Percentiles rank a stretch among this genome's conserved stretches.
phyloP scores from a whole-genome alignment of 2,888 invertebrate genomes.

The Lacanobia wlatinum region DNA sequence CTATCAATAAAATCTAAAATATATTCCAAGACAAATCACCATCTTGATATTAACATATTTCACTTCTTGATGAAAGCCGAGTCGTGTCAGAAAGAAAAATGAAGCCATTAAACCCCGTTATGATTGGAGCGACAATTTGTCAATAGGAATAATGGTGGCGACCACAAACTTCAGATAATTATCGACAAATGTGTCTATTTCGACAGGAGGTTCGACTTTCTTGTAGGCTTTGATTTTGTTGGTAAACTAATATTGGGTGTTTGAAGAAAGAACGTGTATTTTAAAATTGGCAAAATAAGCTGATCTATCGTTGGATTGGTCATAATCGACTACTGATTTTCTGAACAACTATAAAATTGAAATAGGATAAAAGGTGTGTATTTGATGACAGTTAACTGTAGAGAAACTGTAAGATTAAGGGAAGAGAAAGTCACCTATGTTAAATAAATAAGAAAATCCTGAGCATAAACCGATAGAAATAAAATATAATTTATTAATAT shows the following conservation, averaged over 20 bases:
- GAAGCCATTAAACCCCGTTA: slow-evolving; percentile 65
- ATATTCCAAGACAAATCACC: slow-evolving; percentile 12
- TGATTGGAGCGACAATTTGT: slow-evolving; percentile 71
- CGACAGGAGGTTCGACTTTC: slow-evolving; percentile 46
- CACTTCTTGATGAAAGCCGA: slow-evolving; percentile 44
- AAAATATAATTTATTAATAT: too few species aligned
- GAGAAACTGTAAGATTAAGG: too few species aligned
- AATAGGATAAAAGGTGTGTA: too few species aligned
- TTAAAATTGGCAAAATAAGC: too few species aligned
- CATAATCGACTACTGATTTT: too few species aligned
- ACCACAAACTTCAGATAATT: slow-evolving; percentile 63
- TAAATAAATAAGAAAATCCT: too few species aligned
- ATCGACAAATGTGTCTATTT: slow-evolving; percentile 53
- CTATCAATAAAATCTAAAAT: slow-evolving; percentile 16
- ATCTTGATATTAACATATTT: slow-evolving; percentile 48
- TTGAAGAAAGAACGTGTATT: too few species aligned
- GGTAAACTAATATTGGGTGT: slow-evolving; percentile 13
- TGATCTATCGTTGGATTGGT: too few species aligned
- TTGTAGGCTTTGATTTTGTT: slow-evolving; percentile 32
- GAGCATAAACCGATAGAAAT: too few species aligned
- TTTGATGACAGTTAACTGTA: too few species aligned
- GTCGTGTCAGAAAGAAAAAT: slow-evolving; percentile 61
- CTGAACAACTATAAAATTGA: too few species aligned
- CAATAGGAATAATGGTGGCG: slow-evolving; percentile 70
- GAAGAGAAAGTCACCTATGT: too few species aligned